Conservation (phyloP, 2,888 invertebrate genomes). For the Nomada hirtipes region DNA sequence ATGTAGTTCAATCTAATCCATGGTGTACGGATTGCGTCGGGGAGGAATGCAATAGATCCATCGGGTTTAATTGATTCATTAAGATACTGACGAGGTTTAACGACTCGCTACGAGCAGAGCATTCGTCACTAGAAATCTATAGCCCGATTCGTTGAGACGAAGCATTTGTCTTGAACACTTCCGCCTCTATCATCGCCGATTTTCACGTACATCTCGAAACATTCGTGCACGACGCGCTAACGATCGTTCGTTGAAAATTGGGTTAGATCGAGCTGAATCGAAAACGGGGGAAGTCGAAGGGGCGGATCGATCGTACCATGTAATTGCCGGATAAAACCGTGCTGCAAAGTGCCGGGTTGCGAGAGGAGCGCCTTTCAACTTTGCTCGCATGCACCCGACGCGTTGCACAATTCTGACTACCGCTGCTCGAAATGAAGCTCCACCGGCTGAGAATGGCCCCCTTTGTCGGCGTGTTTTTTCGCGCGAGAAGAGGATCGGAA, state of each 20-base stretch:
- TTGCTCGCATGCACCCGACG: slow-evolving; percentile 31
- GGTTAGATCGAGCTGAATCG: slow-evolving; percentile 46
- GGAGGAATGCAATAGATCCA: slow-evolving; percentile 57
- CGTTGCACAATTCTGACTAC: slow-evolving; percentile 63
- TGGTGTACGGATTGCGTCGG: slow-evolving; percentile 22
- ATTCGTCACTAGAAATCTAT: slow-evolving; percentile 24
- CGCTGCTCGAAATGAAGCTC: slow-evolving; percentile 58
- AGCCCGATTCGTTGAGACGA: slow-evolving; percentile 4
- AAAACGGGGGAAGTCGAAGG: not conserved
- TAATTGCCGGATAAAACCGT: slow-evolving; percentile 66
- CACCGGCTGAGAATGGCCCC: slow-evolving; percentile 17
- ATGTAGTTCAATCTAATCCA: slow-evolving; percentile 53
- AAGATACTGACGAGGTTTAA: slow-evolving; percentile 52
- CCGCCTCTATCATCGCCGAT: not conserved
- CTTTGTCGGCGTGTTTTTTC: slow-evolving; percentile 42
- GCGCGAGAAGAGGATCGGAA: not conserved
- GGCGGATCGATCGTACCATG: not conserved
- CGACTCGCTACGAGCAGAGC: slow-evolving; percentile 32
- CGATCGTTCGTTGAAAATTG: slow-evolving; percentile 42
- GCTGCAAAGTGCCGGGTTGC: slow-evolving; percentile 67
- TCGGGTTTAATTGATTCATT: slow-evolving; percentile 67
- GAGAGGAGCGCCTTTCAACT: slow-evolving; percentile 30
- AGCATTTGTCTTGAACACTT: not conserved
- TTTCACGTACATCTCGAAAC: not conserved
- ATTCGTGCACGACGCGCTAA: too few relatives aligned